Evolutionary conservation across 2,888 invertebrate genomes (phyloP).

Genomic region (Lottia scabra): DNA sequence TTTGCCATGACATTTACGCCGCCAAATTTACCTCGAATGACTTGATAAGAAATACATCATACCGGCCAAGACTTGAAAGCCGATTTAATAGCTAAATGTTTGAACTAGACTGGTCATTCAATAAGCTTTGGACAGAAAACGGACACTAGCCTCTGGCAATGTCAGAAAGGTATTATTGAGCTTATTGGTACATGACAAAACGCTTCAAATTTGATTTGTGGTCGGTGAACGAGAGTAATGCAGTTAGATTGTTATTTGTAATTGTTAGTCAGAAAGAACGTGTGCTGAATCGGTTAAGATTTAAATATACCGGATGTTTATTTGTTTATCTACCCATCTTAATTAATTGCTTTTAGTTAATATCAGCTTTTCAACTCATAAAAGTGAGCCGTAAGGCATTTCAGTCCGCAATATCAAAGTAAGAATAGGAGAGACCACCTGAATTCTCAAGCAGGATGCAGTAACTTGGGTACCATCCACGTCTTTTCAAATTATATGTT

Average conservation of each 20-base stretch:
- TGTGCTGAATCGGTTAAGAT: neutral
- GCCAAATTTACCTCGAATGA: conserved; percentile 6
- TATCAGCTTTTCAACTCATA: neutral
- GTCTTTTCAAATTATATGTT: too few species aligned
- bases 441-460: neutral
- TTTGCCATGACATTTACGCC: conserved; percentile 14
- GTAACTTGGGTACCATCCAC: too few species aligned
- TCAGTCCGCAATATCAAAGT: neutral
- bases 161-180: neutral
- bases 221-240: neutral
- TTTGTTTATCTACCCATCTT: neutral
- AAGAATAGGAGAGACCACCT: neutral
- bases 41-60: conserved; percentile 5
- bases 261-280: neutral
- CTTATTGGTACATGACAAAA: neutral
- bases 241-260: neutral
- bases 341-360: conserved; percentile 7
- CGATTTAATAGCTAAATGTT: neutral
- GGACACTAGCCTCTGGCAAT: neutral
- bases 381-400: neutral
- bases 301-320: conserved; percentile 1
- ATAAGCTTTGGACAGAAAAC: neutral
- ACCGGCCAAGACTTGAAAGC: conserved; percentile 6
- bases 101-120: neutral
- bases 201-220: conserved; percentile 1